Evolutionary conservation across 2,888 invertebrate genomes (phyloP).

Genomic region (Gymnoscelis rufifasciata): DNA sequence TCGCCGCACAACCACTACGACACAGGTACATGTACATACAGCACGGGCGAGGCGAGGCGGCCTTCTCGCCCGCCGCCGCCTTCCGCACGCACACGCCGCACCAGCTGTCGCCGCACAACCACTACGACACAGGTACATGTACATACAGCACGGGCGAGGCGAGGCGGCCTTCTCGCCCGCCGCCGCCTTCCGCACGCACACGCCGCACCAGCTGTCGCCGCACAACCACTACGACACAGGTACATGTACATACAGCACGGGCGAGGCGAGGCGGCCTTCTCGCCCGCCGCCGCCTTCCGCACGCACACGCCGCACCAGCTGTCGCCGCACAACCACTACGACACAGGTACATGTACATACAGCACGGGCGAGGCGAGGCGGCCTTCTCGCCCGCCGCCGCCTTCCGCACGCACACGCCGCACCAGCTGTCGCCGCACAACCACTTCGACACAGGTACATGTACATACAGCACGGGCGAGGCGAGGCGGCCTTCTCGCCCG

Average conservation of each 20-base stretch:
- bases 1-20: slow-evolving; percentile 36
- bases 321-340: slow-evolving; percentile 34
- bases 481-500: neutral
- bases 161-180: slow-evolving; percentile 1
- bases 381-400: slow-evolving; percentile 26
- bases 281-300: slow-evolving; percentile 45
- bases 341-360: slow-evolving; percentile 39
- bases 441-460: slow-evolving; percentile 44
- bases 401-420: slow-evolving; percentile 46
- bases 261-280: neutral
- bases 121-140: slow-evolving; percentile 44
- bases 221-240: slow-evolving; percentile 44
- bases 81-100: slow-evolving; percentile 47
- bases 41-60: neutral
- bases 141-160: too few species aligned
- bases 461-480: too few species aligned
- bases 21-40: slow-evolving; percentile 38
- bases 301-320: slow-evolving; percentile 32
- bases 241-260: slow-evolving; percentile 27
- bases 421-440: slow-evolving; percentile 27
- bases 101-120: slow-evolving; percentile 28
- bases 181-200: slow-evolving; percentile 47
- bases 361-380: neutral
- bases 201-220: slow-evolving; percentile 27
- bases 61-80: slow-evolving; percentile 26